These are phyloP conservation scores for Rhabditoides inermis DNA, from an alignment of 2,888 invertebrate genomes.

Conservation along the genomic window DNA sequence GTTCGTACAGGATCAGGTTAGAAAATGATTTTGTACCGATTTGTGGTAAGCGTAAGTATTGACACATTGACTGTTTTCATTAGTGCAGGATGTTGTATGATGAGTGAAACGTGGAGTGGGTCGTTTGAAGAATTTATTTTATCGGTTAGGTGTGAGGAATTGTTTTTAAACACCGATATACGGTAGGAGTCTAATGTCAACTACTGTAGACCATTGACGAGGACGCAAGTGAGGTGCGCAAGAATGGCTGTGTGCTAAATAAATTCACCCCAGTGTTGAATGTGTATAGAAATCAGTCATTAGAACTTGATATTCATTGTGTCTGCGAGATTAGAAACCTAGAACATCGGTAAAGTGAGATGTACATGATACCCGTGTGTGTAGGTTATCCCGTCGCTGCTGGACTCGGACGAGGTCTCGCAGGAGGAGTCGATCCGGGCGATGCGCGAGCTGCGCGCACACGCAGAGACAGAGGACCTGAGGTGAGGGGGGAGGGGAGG, in stretches of 20 bases:
- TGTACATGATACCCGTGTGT: conserved; percentile 25
- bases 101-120: too few species aligned
- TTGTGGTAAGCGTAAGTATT: too few species aligned
- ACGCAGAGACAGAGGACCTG: too few species aligned
- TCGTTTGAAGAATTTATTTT: too few species aligned
- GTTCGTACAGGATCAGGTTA: conserved; percentile 62
- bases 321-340: too few species aligned
- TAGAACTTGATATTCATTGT: too few species aligned
- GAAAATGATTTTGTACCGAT: too few species aligned
- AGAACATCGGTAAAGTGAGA: conserved; percentile 1
- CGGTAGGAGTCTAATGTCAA: too few species aligned
- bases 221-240: too few species aligned
- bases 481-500: conserved; percentile 8
- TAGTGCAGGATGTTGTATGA: not conserved
- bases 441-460: conserved; percentile 56
- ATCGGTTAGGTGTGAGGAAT: not conserved
- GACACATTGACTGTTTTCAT: not conserved
- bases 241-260: too few species aligned
- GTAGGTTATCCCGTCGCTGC: conserved; percentile 38
- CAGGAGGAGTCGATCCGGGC: conserved; percentile 52
- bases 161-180: not conserved
- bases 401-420: conserved; percentile 48
- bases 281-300: too few species aligned
- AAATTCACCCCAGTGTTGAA: not conserved
- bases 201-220: too few species aligned